Evolutionary conservation across 2,113 vertebrate species (phyloP).

Genomic region (Hemiscyllium ocellatum): DNA sequence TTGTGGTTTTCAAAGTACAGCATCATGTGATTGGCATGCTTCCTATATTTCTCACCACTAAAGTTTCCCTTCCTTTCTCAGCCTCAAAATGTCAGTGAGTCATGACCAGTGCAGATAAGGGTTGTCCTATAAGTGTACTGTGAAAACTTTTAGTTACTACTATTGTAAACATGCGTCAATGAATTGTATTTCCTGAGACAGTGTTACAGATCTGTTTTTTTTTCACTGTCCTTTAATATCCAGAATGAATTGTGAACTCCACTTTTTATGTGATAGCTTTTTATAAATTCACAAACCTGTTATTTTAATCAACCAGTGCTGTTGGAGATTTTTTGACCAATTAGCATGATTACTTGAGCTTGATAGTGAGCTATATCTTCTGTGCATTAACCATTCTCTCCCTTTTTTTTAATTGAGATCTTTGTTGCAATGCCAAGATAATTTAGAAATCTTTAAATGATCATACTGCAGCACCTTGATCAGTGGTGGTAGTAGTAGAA

Average conservation of each 20-base stretch:
- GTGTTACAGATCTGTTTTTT: neutral
- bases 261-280: neutral
- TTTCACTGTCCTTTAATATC: neutral
- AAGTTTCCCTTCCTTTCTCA: slow-evolving; percentile 24
- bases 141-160: neutral
- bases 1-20: neutral
- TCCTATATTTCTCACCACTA: slow-evolving; percentile 21
- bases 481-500: neutral
- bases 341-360: neutral
- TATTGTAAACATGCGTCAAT: neutral
- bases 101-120: neutral
- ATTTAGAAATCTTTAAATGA: neutral
- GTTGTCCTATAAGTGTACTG: neutral
- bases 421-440: neutral
- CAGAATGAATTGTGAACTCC: neutral
- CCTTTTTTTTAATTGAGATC: neutral
- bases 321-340: neutral
- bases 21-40: slow-evolving; percentile 9
- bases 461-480: neutral
- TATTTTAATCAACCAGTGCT: neutral
- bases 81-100: slow-evolving; percentile 13
- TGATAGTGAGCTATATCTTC: neutral
- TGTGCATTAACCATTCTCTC: neutral
- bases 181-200: neutral
- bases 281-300: neutral